Conservation (phyloP, 2,797 vertebrate species). For the Vultur gryphus region DNA sequence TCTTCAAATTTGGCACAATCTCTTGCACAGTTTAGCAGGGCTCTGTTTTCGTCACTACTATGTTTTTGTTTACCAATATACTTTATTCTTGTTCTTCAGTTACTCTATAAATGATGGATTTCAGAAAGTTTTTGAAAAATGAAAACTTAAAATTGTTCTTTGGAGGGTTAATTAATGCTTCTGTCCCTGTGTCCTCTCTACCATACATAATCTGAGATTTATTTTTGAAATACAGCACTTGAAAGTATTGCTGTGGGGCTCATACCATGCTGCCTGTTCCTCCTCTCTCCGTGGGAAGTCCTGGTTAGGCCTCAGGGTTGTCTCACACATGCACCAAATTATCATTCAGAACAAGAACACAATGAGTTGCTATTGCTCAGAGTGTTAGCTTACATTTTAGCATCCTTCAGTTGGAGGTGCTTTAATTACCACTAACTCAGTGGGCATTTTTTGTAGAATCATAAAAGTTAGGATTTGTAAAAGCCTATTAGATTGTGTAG, state of each 20-base stretch:
- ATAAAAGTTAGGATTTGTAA: not conserved
- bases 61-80: not conserved
- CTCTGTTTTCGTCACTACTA: not conserved
- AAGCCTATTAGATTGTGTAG: not conserved
- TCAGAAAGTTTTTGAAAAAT: not conserved
- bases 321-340: constrained; percentile 2
- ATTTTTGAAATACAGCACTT: constrained; percentile 8
- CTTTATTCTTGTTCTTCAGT: not conserved
- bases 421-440: not conserved
- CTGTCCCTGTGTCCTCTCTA: not conserved
- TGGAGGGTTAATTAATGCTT: not conserved
- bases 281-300: not conserved
- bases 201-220: not conserved
- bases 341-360: not conserved
- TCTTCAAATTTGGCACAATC: not conserved
- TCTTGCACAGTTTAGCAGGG: not conserved
- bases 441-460: not conserved
- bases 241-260: constrained; percentile 21
- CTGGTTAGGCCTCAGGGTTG: constrained; percentile 14
- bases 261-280: not conserved
- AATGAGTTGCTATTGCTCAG: not conserved
- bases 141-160: not conserved
- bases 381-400: not conserved
- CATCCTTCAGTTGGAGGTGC: not conserved
- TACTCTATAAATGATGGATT: not conserved